Conservation (phyloP, 2,888 invertebrate genomes). For the Halictus ligatus region DNA sequence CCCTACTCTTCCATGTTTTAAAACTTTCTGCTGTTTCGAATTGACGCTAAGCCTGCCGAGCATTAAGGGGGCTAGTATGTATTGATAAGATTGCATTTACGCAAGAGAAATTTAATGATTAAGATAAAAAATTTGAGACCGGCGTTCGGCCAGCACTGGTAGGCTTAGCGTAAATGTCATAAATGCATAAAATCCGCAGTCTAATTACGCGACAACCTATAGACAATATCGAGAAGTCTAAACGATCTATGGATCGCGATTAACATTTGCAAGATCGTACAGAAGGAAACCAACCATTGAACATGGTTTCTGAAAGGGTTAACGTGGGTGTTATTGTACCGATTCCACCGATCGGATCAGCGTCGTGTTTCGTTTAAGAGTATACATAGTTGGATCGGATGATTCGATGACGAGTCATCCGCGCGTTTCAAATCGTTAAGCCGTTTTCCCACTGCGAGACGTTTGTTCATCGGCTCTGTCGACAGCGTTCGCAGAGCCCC, state of each 20-base stretch:
- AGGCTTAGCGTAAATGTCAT: not conserved
- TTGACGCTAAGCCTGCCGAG: too few species aligned
- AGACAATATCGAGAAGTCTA: not conserved
- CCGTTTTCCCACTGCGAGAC: not conserved
- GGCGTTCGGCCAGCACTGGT: not conserved
- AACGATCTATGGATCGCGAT: not conserved
- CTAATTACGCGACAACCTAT: not conserved
- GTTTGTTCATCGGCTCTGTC: not conserved
- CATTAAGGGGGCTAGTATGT: too few species aligned
- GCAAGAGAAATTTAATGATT: too few species aligned
- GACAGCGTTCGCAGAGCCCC: not conserved
- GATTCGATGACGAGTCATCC: not conserved
- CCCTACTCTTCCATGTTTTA: too few species aligned
- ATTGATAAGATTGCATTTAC: too few species aligned
- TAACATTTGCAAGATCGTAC: too few species aligned
- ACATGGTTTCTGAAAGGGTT: not conserved
- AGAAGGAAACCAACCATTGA: not conserved
- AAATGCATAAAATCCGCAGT: not conserved
- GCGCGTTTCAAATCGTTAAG: not conserved
- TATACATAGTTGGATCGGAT: not conserved
- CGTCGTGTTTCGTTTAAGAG: not conserved
- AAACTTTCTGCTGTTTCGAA: too few species aligned
- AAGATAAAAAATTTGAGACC: not conserved
- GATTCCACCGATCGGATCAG: not conserved
- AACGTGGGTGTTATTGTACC: not conserved